Percentiles rank a stretch among this genome's conserved stretches.
These are phyloP conservation scores for Aphidius gifuensis DNA, from an alignment of 1,140 invertebrate genomes.

Conservation along the genomic window DNA sequence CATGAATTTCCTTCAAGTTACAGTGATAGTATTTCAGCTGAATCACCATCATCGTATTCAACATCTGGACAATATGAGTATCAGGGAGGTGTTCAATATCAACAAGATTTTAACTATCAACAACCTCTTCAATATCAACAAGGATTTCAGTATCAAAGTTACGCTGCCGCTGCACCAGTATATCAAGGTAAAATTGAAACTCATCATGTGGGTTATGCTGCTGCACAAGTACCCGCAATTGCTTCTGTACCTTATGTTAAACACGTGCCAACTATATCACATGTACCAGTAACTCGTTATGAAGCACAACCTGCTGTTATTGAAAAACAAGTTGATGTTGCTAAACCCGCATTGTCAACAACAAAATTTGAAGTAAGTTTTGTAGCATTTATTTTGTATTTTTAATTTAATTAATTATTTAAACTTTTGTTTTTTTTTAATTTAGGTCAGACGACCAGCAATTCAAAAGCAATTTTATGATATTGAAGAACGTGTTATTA, in stretches of 20 bases:
- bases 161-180: constrained; percentile 31
- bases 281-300: constrained; percentile 56
- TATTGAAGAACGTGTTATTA: constrained; percentile 62
- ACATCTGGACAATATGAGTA: neutral
- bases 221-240: constrained; percentile 41
- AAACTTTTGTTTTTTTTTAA: no score
- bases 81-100: no score
- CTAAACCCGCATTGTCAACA: constrained; percentile 55
- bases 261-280: constrained; percentile 53
- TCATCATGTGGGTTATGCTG: constrained; percentile 43
- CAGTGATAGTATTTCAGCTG: neutral
- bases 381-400: constrained; percentile 15
- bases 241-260: constrained; percentile 55
- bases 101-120: neutral
- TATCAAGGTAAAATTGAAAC: constrained; percentile 37
- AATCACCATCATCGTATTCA: constrained; percentile 22
- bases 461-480: constrained; percentile 68
- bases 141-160: constrained; percentile 17
- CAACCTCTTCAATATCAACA: constrained; percentile 7
- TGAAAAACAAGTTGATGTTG: constrained; percentile 57
- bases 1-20: constrained; percentile 37
- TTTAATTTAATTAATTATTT: neutral
- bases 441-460: constrained; percentile 61
- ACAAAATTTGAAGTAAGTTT: constrained; percentile 49
- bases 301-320: constrained; percentile 55